These are phyloP conservation scores for Ryuthela nishihirai DNA, from an alignment of 2,888 invertebrate genomes.

Conservation along the genomic window DNA sequence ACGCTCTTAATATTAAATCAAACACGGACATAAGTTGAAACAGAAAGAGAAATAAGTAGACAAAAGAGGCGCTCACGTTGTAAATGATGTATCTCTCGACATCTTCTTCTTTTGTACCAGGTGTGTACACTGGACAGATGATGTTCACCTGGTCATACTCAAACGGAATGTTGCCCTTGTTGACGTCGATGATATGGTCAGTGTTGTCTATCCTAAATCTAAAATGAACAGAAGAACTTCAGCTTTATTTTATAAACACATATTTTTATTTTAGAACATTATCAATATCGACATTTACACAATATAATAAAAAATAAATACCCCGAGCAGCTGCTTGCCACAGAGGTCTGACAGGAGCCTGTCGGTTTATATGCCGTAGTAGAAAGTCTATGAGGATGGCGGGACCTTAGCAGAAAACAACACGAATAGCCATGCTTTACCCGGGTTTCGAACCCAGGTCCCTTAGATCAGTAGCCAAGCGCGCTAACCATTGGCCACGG, in stretches of 20 bases:
- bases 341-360: no score
- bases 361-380: no score
- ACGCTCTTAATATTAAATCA: no score
- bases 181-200: slow-evolving; percentile 93
- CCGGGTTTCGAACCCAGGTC: no score
- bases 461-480: no score
- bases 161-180: slow-evolving; percentile 86
- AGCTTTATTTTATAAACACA: slow-evolving; percentile 36
- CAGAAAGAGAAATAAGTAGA: background rate
- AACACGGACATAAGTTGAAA: background rate
- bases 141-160: slow-evolving; percentile 95
- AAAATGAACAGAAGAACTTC: slow-evolving; percentile 53
- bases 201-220: slow-evolving; percentile 95
- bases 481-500: no score
- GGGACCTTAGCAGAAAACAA: no score
- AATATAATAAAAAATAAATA: no score
- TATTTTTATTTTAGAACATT: background rate
- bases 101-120: slow-evolving; percentile 75
- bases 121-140: slow-evolving; percentile 87
- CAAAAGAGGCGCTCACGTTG: slow-evolving; percentile 62
- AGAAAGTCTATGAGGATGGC: no score
- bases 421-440: no score
- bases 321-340: no score
- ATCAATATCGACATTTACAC: no score
- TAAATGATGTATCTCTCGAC: slow-evolving; percentile 94